phyloP scores from a whole-genome alignment of 2,113 vertebrate genomes.

The Fregetta grallaria region DNA sequence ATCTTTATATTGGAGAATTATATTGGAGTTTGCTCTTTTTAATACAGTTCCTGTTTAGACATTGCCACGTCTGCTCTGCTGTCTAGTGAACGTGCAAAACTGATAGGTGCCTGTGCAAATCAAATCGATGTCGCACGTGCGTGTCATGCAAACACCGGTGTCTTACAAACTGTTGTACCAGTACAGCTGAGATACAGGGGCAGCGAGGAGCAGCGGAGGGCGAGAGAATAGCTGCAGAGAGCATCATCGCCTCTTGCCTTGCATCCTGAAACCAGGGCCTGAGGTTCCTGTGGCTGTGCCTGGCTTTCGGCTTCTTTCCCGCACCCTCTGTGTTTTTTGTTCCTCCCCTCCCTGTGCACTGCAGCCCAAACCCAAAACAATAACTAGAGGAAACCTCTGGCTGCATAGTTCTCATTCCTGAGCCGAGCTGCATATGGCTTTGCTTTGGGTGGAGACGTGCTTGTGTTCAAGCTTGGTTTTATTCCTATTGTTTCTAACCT shows the following conservation, averaged over 20 bases:
- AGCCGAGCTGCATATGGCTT: constrained; percentile 35
- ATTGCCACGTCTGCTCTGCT: neutral
- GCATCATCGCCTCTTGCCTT: neutral
- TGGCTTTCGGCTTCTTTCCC: neutral
- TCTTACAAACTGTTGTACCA: neutral
- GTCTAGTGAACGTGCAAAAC: fast-evolving
- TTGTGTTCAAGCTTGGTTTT: neutral
- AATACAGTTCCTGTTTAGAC: neutral
- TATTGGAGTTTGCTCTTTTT: neutral
- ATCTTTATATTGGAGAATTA: neutral
- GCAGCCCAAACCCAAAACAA: constrained; percentile 52
- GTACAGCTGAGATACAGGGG: neutral
- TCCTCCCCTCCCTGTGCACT: constrained; percentile 1
- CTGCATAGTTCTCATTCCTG: constrained; percentile 63
- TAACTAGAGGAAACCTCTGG: constrained; percentile 58
- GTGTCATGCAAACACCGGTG: neutral
- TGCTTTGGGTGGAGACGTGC: constrained; percentile 28
- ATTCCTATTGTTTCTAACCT: constrained; percentile 23
- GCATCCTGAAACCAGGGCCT: neutral
- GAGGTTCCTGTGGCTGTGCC: neutral
- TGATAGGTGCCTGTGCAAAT: neutral
- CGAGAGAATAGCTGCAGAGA: neutral
- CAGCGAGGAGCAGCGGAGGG: neutral
- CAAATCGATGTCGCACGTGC: fast-evolving
- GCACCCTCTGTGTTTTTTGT: neutral